phyloP scores from a whole-genome alignment of 2,888 invertebrate genomes.

The Sclerodermus sp. region DNA sequence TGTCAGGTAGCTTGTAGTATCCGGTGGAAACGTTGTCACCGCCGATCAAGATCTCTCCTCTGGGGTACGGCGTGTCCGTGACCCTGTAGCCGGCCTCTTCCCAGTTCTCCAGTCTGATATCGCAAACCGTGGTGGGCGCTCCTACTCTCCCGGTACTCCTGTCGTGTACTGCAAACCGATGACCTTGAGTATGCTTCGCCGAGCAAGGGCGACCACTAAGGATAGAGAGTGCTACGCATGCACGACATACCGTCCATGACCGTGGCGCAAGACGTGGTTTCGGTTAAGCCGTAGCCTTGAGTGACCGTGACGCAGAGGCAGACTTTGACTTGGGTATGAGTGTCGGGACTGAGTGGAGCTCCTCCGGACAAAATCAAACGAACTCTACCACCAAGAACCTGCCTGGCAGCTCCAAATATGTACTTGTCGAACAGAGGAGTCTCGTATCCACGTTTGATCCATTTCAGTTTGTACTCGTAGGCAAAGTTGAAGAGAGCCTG shows the following conservation, averaged over 20 bases:
- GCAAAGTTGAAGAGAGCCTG: conserved; percentile 91
- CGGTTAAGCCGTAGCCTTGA: conserved; percentile 96
- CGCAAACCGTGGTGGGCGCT: conserved; percentile 81
- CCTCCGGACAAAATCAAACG: conserved; percentile 90
- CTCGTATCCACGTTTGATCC: conserved; percentile 80
- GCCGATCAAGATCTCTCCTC: conserved; percentile 83
- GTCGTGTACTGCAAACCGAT: conserved; percentile 61
- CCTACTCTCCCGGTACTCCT: conserved; percentile 83
- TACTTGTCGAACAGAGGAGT: conserved; percentile 76
- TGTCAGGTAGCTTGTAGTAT: conserved; percentile 88
- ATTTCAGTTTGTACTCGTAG: conserved; percentile 87
- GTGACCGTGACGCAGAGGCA: conserved; percentile 89
- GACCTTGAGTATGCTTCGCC: no score
- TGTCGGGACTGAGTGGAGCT: conserved; percentile 93
- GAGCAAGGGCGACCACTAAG: no score
- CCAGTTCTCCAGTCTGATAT: conserved; percentile 89
- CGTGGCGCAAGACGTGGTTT: conserved; percentile 92
- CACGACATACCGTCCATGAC: conserved; percentile 74
- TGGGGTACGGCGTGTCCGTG: conserved; percentile 81
- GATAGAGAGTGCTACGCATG: no score
- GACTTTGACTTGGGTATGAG: conserved; percentile 89
- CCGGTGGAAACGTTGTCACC: conserved; percentile 92
- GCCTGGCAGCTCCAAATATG: conserved; percentile 63
- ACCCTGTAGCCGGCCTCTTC: conserved; percentile 90
- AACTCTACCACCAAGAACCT: conserved; percentile 85